These are phyloP conservation scores for Lagenorhynchus albirostris DNA, from an alignment of 2,113 vertebrate species.

Conservation along the genomic window DNA sequence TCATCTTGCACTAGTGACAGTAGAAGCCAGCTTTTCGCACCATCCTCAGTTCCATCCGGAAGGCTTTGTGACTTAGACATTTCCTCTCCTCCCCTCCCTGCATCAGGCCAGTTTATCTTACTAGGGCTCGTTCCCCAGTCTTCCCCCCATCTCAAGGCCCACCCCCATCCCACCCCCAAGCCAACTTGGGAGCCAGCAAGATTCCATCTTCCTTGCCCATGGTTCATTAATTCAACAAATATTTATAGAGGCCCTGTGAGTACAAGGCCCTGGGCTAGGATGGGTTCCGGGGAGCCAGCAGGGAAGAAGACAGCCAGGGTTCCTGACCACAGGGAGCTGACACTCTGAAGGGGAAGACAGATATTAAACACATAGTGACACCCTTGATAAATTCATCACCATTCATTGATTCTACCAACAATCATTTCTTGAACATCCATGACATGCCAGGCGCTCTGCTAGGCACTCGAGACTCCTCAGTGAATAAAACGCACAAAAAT, in stretches of 20 bases:
- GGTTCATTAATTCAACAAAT: neutral
- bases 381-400: neutral
- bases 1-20: neutral
- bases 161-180: neutral
- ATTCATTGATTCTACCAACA: neutral
- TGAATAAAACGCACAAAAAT: neutral
- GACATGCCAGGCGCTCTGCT: too few relatives aligned
- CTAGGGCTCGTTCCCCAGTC: neutral
- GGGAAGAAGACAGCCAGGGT: neutral
- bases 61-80: neutral
- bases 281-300: neutral
- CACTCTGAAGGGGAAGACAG: neutral
- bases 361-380: neutral
- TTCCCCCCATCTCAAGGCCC: neutral
- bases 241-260: neutral
- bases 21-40: neutral
- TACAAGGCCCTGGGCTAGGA: neutral
- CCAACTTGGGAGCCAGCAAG: neutral
- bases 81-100: neutral
- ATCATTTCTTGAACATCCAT: neutral
- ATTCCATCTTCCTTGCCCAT: neutral
- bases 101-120: neutral
- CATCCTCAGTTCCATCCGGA: neutral
- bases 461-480: neutral
- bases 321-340: neutral